Conservation (phyloP, 2,888 invertebrate genomes). For the Brachycybe producta region DNA sequence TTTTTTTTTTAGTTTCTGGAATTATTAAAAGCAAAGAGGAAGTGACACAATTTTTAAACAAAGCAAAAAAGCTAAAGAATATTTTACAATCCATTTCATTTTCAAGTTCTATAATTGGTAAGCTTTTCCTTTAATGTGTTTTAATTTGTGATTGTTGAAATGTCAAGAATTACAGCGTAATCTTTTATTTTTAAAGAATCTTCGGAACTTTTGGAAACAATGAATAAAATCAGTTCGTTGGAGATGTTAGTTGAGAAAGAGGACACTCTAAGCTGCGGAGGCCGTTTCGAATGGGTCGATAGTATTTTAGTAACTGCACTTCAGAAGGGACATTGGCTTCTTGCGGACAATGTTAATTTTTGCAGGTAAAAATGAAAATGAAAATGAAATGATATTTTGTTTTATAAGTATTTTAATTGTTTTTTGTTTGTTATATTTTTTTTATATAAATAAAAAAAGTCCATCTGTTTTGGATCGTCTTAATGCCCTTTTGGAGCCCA, state of each 20-base stretch:
- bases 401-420: background rate
- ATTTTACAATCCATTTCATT: background rate
- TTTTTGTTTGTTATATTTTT: too few species aligned
- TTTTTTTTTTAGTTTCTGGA: background rate
- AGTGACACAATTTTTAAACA: background rate
- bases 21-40: slow-evolving; percentile 3
- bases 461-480: slow-evolving; percentile 92
- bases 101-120: background rate
- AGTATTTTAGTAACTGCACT: slow-evolving; percentile 74
- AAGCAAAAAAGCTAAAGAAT: slow-evolving; percentile 1
- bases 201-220: too few species aligned
- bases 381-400: slow-evolving; percentile 3
- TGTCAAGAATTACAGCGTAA: too few species aligned
- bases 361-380: slow-evolving; percentile 48
- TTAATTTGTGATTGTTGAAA: background rate
- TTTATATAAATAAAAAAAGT: slow-evolving; percentile 37
- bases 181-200: too few species aligned
- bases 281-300: slow-evolving; percentile 87
- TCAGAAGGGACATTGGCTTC: slow-evolving; percentile 66
- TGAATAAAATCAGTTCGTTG: slow-evolving; percentile 6
- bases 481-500: slow-evolving; percentile 87
- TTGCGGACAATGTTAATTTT: slow-evolving; percentile 85
- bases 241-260: slow-evolving; percentile 23
- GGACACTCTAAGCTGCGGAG: slow-evolving; percentile 34
- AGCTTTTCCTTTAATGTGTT: too few species aligned